A percentile compares a stretch with the other conserved stretches of the same genome.
phyloP scores from a whole-genome alignment of 2,113 vertebrate genomes.

The Tychaedon coryphoeus region DNA sequence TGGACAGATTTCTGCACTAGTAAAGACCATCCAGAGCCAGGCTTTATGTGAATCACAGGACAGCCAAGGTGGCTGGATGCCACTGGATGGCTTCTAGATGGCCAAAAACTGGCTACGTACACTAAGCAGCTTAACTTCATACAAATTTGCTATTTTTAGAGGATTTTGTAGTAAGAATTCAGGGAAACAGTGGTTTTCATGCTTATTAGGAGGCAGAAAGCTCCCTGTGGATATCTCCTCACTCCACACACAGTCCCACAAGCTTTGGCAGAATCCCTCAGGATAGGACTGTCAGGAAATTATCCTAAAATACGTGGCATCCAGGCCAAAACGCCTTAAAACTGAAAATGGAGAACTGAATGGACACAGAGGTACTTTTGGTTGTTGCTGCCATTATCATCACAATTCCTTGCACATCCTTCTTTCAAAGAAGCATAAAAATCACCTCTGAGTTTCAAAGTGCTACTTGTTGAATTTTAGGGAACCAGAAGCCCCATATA shows the following conservation, averaged over 20 bases:
- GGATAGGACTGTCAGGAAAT: background rate
- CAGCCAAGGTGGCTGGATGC: background rate
- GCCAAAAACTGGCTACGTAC: background rate
- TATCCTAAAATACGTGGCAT: background rate
- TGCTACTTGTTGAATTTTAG: background rate
- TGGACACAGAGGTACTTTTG: background rate
- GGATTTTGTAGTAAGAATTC: background rate
- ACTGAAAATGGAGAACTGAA: background rate
- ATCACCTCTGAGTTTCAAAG: background rate
- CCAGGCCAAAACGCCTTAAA: background rate
- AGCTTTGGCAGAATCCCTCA: background rate
- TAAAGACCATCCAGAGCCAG: background rate
- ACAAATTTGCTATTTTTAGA: background rate
- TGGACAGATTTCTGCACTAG: background rate
- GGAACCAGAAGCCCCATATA: background rate
- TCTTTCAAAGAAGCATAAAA: background rate
- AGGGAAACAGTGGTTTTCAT: background rate
- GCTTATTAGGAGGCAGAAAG: background rate
- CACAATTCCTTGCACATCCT: background rate
- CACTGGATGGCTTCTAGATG: background rate
- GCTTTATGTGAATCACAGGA: background rate
- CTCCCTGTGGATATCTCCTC: background rate
- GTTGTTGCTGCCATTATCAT: background rate
- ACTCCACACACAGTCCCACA: rapidly evolving
- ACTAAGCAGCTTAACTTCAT: background rate